These are phyloP conservation scores for Liasis olivaceus DNA, from an alignment of 2,797 vertebrate species.

Conservation along the genomic window DNA sequence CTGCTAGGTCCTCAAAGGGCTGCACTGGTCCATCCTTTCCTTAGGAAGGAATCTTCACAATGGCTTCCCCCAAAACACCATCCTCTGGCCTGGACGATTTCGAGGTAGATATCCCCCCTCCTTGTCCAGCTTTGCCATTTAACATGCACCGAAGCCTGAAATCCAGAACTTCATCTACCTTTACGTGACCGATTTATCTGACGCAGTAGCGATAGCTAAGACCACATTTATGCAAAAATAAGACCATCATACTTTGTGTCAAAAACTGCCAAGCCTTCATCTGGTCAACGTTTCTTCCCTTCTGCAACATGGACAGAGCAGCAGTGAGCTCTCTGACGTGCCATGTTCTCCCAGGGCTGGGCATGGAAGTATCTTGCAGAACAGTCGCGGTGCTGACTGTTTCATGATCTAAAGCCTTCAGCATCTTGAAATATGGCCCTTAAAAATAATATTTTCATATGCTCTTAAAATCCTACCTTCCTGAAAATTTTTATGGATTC, in stretches of 20 bases:
- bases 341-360: not conserved
- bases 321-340: no score
- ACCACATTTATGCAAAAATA: not conserved
- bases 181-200: not conserved
- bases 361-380: not conserved
- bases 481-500: conserved; percentile 17
- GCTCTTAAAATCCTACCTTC: conserved; percentile 8
- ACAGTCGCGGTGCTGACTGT: not conserved
- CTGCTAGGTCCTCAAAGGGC: no score
- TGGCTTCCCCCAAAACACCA: no score
- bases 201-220: not conserved
- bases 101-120: no score
- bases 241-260: not conserved
- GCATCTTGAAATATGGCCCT: not conserved
- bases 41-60: no score
- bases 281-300: not conserved
- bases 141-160: no score
- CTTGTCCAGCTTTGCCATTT: no score
- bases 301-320: not conserved
- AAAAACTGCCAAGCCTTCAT: not conserved
- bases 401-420: not conserved
- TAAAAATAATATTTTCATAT: conserved; percentile 11
- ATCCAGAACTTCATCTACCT: no score
- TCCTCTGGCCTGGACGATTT: no score
- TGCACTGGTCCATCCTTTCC: no score